Base-by-base conservation (phyloP, 1,140 invertebrate genomes). In the Bactericera cockerelli region DNA sequence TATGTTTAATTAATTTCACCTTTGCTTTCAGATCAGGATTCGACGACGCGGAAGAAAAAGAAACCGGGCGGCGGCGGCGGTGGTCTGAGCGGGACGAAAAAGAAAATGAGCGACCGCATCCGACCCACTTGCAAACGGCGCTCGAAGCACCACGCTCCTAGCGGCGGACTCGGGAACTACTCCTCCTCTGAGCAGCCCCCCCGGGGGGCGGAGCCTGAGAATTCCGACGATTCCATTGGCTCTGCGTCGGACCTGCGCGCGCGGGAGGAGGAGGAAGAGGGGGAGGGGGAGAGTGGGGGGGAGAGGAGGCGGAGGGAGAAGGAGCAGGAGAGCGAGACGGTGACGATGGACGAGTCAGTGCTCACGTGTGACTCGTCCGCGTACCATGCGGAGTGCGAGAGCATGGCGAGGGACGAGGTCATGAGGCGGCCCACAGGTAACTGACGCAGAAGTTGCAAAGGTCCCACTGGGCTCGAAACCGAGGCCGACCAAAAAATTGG, bases 361-460 rank as follows among this genome's bases (percentile, higher is more conserved):
- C 72, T 77, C 62, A 82, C 81, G 1, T 83, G 81, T 60, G 78
- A 78, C 11, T 82, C 81, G 21, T 83, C 81, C 0, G 80, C 80
- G 4, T 83, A 83, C 64, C 81, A 83, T 65, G 81, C 81, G 0
- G 82, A 84, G 67, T 83, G 81, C 63, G 82, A 84, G 65, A 83
- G 80, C 56, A 68, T 68, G 67, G 67, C 67, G 13, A 36, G 63
- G 16, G 63, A 65, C n/a, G 66, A 67, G 49, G 57, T 63, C 21
- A 59, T 36, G 19, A 8, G 16, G 26, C 16, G 11, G 2, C 21
- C 16, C 10, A 21, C 21, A 13, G 33, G 42, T 49, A 49, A 39
- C 14, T 59, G 3, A 49, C n/a, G n/a, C n/a, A n/a, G n/a, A n/a
- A n/a, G n/a, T n/a, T n/a, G n/a, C n/a, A n/a, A n/a, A n/a, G n/a